Evolutionary conservation across 2,888 invertebrate genomes (phyloP).

Genomic region (Cryptocephalus moraei): DNA sequence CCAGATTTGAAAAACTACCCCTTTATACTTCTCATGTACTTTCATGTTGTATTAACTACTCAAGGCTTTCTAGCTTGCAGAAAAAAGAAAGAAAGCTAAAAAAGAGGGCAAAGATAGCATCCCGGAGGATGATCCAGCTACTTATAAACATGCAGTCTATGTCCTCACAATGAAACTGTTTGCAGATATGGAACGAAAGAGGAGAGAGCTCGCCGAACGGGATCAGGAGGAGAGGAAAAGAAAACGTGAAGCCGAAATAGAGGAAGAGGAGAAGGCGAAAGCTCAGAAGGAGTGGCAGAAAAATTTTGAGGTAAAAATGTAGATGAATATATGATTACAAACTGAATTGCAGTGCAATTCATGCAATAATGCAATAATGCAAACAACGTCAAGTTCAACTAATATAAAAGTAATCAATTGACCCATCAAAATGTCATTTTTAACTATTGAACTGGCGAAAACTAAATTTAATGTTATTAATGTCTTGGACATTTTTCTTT

Average conservation of each 20-base stretch:
- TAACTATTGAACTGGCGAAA: too few species aligned
- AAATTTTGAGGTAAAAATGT: slow-evolving; percentile 82
- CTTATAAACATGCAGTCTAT: slow-evolving; percentile 87
- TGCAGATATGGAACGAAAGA: slow-evolving; percentile 92
- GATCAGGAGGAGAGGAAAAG: slow-evolving; percentile 91
- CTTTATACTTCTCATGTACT: neutral
- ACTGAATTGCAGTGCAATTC: too few species aligned
- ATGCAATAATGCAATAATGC: too few species aligned
- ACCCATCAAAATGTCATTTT: too few species aligned
- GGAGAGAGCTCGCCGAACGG: slow-evolving; percentile 75
- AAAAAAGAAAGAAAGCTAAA: slow-evolving; percentile 87
- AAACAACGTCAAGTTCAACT: too few species aligned
- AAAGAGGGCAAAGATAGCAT: slow-evolving; percentile 82
- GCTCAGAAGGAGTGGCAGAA: slow-evolving; percentile 95
- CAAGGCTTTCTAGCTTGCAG: slow-evolving; percentile 58
- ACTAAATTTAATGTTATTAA: too few species aligned
- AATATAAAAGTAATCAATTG: too few species aligned
- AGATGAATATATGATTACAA: too few species aligned
- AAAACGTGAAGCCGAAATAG: slow-evolving; percentile 87
- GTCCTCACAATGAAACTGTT: slow-evolving; percentile 96
- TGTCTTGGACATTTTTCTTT: slow-evolving; percentile 7
- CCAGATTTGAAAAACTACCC: too few species aligned
- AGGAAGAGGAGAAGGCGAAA: slow-evolving; percentile 82
- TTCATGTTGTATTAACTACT: slow-evolving; percentile 2
- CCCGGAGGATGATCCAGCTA: slow-evolving; percentile 78